A percentile compares a stretch with the other conserved stretches of the same genome.
Evolutionary conservation across 2,888 invertebrate genomes (phyloP).

Genomic region (Tyria jacobaeae): DNA sequence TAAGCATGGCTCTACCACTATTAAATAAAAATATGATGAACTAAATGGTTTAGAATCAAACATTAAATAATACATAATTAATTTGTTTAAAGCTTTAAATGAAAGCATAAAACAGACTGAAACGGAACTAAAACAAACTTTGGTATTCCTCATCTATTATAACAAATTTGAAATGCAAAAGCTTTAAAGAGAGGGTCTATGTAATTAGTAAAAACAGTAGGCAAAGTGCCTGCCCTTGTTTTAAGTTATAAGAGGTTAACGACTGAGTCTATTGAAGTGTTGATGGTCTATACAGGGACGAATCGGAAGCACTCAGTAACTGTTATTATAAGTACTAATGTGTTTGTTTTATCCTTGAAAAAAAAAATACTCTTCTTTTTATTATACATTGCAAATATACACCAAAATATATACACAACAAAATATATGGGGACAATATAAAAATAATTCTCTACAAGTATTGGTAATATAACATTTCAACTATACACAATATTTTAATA

Average conservation of each 20-base stretch:
- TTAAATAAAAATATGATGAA: too few relatives aligned
- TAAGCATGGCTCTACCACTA: too few relatives aligned
- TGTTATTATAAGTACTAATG: background rate
- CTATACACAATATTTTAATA: too few relatives aligned
- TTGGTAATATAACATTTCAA: too few relatives aligned
- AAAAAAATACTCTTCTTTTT: too few relatives aligned
- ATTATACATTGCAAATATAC: too few relatives aligned
- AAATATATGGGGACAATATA: too few relatives aligned
- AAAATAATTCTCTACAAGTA: too few relatives aligned
- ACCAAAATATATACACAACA: too few relatives aligned
- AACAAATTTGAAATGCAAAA: constrained; percentile 37
- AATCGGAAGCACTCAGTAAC: constrained; percentile 5
- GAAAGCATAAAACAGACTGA: background rate
- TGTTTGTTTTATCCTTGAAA: background rate
- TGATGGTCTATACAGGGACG: constrained; percentile 25
- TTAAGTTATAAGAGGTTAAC: constrained; percentile 43
- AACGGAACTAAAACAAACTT: constrained; percentile 19
- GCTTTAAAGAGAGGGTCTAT: constrained; percentile 22
- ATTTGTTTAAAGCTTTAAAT: background rate
- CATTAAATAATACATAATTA: background rate
- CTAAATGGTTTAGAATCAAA: background rate
- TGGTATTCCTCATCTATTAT: constrained; percentile 25
- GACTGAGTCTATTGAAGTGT: constrained; percentile 42
- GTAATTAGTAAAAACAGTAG: constrained; percentile 34
- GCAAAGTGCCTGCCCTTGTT: constrained; percentile 29